These are phyloP conservation scores for Chelon auratus DNA, from an alignment of 2,797 vertebrate species.

Conservation along the genomic window DNA sequence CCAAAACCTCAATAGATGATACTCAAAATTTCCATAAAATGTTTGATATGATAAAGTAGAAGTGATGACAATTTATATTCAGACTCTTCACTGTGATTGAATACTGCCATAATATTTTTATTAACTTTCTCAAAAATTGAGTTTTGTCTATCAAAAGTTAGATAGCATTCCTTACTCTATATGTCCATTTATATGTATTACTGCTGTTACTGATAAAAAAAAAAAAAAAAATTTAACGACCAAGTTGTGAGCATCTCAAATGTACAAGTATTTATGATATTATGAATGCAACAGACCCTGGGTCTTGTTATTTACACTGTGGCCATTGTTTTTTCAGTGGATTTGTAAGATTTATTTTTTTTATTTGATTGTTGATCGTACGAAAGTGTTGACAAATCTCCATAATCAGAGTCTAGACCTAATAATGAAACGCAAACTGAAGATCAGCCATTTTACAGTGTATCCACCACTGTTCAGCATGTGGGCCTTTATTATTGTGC, in stretches of 20 bases:
- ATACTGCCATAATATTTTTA: too few species aligned
- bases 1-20: too few species aligned
- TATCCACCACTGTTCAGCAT: neutral
- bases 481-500: neutral
- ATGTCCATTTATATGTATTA: conserved; percentile 1
- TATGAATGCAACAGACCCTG: neutral
- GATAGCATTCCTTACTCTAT: neutral
- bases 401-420: too few species aligned
- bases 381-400: too few species aligned
- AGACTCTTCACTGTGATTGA: too few species aligned
- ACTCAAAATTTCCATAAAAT: too few species aligned
- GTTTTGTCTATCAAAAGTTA: neutral
- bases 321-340: neutral
- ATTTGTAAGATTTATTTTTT: too few species aligned
- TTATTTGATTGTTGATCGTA: too few species aligned
- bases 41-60: too few species aligned
- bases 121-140: too few species aligned
- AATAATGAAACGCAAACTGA: neutral
- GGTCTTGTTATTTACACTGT: neutral
- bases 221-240: too few species aligned
- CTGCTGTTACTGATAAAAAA: conserved; percentile 12
- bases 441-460: neutral
- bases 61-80: too few species aligned
- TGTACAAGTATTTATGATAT: conserved; percentile 5
- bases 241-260: neutral